Evolutionary conservation across 2,888 invertebrate genomes (phyloP), one percentile per base, ranked within the genome.

Genomic region (Lissonota sp.): DNA sequence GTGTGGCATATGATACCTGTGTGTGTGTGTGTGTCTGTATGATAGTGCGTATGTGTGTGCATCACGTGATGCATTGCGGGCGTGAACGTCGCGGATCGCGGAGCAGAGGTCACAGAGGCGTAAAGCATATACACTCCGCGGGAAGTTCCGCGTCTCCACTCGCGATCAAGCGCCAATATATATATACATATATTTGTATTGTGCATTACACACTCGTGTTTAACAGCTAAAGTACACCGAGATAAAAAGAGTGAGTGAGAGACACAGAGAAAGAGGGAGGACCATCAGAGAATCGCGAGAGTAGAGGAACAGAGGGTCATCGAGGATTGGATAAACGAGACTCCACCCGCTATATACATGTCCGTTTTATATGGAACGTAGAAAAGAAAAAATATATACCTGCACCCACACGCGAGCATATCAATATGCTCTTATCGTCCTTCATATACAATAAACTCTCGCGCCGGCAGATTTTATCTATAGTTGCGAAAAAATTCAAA

Each of bases 291-390:
- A 75, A 16, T 46, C 49, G 67, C 51, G 63, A 53, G 80, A 51
- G 72, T 60, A 74, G 86, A 83, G 86, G 81, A 79, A 82, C 79
- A 85, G 88, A 85, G 88, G 86, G 89, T 87, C 88, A 88, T 83
- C 88, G 90, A 88, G 89, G 91, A 91, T 91, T 91, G 91, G 91
- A 90, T 88, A 89, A 87, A 90, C 87, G 86, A 90, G 88, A 90
- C 91, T 91, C 91, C 91, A 90, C 91, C 91, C 90, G 91, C 88
- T 85, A 64, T 73, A 90, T 89, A 26, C 26, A 26, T 26, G 88
- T 87, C 83, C 88, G 83, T 84, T 87, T 26, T 51, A 71, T 62
- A 51, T 55, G 12, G 44, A 8, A 1, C 8, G 16, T 12, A 39
- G 10, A 51, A 70, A 88, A 88, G 3, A 26, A 26, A 26, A 26